Evolutionary conservation across 2,797 vertebrate species (phyloP).

Genomic region (Pangasius djambal): DNA sequence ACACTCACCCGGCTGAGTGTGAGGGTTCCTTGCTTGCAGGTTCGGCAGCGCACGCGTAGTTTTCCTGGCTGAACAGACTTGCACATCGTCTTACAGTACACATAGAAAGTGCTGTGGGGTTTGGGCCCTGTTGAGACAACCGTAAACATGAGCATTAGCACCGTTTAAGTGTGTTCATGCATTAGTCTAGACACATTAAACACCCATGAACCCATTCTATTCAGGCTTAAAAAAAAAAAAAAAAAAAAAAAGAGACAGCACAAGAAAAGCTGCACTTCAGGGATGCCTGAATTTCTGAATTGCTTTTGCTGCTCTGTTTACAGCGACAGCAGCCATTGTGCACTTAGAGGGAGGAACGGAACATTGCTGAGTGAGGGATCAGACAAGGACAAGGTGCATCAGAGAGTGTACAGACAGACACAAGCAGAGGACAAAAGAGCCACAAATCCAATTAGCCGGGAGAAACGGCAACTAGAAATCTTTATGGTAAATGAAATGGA

Average conservation of each 20-base stretch:
- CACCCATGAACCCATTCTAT: background rate
- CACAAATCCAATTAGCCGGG: conserved; percentile 53
- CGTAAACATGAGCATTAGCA: conserved; percentile 10
- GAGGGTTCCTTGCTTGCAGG: conserved; percentile 83
- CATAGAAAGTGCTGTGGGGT: conserved; percentile 82
- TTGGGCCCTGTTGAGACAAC: conserved; percentile 66
- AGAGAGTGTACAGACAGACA: conserved; percentile 27
- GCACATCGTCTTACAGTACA: conserved; percentile 87
- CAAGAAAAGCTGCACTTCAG: background rate
- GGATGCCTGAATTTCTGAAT: background rate
- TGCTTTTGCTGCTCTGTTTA: conserved; percentile 3
- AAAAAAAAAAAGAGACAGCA: background rate
- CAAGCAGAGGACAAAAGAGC: conserved; percentile 49
- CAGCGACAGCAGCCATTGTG: conserved; percentile 1
- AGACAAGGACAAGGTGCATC: conserved; percentile 39
- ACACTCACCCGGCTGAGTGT: conserved; percentile 82
- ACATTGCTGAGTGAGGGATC: conserved; percentile 5
- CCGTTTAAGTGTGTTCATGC: background rate
- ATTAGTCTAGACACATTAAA: background rate
- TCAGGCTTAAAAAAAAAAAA: background rate
- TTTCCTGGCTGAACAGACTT: conserved; percentile 83
- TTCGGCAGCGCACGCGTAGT: conserved; percentile 81
- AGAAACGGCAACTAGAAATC: conserved; percentile 56
- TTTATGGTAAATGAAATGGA: conserved; percentile 62
- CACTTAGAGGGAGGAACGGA: conserved; percentile 17